Evolutionary conservation across 2,113 vertebrate species (phyloP).

Genomic region (Forbesichthys agassizii): DNA sequence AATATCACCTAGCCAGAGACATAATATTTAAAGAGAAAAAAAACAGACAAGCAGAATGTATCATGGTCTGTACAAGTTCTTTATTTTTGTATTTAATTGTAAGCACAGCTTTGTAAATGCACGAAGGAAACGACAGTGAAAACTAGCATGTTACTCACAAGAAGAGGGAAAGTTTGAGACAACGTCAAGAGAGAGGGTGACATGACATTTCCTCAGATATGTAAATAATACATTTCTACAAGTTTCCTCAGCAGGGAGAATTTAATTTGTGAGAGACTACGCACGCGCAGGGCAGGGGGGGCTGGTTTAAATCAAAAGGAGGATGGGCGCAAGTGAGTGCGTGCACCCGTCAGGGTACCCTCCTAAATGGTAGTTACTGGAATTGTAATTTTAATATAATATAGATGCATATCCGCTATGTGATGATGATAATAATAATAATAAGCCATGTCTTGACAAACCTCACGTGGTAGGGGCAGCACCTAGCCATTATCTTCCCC

Average conservation of each 20-base stretch:
- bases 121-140: conserved; percentile 86
- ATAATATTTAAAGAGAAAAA: background rate
- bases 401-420: conserved; percentile 68
- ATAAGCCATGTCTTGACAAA: conserved; percentile 57
- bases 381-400: conserved; percentile 65
- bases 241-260: conserved; percentile 70
- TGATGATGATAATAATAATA: conserved; percentile 29
- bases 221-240: conserved; percentile 90
- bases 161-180: conserved; percentile 71
- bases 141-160: conserved; percentile 83
- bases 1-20: no score
- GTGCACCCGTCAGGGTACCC: conserved; percentile 41
- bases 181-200: conserved; percentile 62
- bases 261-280: conserved; percentile 59
- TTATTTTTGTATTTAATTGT: conserved; percentile 90
- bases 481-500: conserved; percentile 14
- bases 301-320: conserved; percentile 67
- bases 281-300: conserved; percentile 71
- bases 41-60: background rate
- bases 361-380: conserved; percentile 55
- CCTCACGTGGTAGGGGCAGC: conserved; percentile 53
- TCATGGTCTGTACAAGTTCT: conserved; percentile 90
- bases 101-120: conserved; percentile 98
- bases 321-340: conserved; percentile 46
- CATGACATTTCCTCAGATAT: conserved; percentile 69